Percentiles rank a stretch among this genome's conserved stretches.
phyloP scores from a whole-genome alignment of 2,113 vertebrate genomes.

The Carassius auratus region DNA sequence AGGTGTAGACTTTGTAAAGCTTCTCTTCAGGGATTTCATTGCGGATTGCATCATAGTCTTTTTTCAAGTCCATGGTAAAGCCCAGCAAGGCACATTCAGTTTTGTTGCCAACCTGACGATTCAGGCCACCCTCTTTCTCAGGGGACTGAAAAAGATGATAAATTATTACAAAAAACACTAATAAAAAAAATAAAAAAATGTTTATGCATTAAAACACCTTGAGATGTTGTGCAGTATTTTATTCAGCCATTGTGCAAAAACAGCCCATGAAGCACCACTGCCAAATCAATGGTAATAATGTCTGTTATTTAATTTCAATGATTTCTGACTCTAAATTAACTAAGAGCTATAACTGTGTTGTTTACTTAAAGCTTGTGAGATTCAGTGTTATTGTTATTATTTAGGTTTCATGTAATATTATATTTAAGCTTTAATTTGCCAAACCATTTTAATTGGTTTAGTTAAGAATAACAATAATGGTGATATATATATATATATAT shows the following conservation, averaged over 20 bases:
- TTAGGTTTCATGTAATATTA: too few species aligned
- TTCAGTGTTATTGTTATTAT: not conserved
- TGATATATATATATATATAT: too few species aligned
- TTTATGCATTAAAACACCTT: too few species aligned
- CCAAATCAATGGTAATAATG: not conserved
- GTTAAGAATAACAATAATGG: too few species aligned
- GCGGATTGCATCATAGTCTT: slow-evolving; percentile 94
- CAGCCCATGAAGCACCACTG: too few species aligned
- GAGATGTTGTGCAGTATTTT: not conserved
- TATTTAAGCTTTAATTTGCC: not conserved
- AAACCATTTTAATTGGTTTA: too few species aligned
- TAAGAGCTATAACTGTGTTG: not conserved
- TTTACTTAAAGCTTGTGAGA: not conserved
- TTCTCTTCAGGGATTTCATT: slow-evolving; percentile 97
- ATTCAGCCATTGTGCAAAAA: not conserved
- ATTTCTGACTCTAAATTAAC: not conserved
- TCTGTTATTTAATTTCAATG: not conserved
- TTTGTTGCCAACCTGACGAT: slow-evolving; percentile 98
- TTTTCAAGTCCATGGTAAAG: slow-evolving; percentile 90
- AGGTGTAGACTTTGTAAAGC: slow-evolving; percentile 98
- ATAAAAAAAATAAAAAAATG: too few species aligned
- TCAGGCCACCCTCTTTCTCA: slow-evolving; percentile 97
- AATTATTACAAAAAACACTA: too few species aligned
- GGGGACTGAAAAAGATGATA: slow-evolving; percentile 80
- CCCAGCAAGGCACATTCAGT: slow-evolving; percentile 99